Base-by-base conservation (phyloP, 64 coral and sea anemone species). In the Stichodactyla mertensii region DNA sequence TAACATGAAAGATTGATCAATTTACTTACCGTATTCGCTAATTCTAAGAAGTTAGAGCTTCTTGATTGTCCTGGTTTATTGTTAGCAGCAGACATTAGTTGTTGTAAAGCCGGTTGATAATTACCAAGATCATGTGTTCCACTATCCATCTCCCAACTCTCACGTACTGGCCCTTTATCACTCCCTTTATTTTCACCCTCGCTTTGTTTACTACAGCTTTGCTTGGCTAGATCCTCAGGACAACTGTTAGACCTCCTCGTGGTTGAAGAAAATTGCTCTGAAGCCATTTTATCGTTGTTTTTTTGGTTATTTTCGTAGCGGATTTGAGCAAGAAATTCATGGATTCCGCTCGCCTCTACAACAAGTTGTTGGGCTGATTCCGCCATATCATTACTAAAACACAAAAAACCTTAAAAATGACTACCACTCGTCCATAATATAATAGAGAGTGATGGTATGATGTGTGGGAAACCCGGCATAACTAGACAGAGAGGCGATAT, bases 131-230 rank as follows among this genome's bases (percentile, higher is more conserved):
- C 90, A 67, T 92, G 90, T 28, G 90, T 64, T 1, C 90, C 90
- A 64, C 90, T 92, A 28, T 92, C 90, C 57, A 92, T 87, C 28
- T 92, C 90, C 90, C 90, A 92, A 18, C 58, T 92, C 22, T 92
- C 90, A 85, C 77, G 83, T 19, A 82, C 54, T 19, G 31, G 77
- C 4, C 74, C 51, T 80, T 92, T 92, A 51, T 92, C 90, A 59
- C 86, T 92, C 60, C 57, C 53, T 87, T 87, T 55, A 64, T 85
- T 85, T 28, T 85, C 56, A 18, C 16, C 19, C 18, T 85, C 83
- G 16, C 36, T 85, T 28, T 64, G 55, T 85, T 36, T 64, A 61
- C 31, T 6, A 52, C 7, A n/a, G 23, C 60, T 24, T 58, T 64
- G 53, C 55, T 85, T 85, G 5, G 83, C 55, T 45, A 85, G 27